These are phyloP conservation scores for Rhineura floridana DNA, from an alignment of 2,113 vertebrate genomes.

Conservation along the genomic window DNA sequence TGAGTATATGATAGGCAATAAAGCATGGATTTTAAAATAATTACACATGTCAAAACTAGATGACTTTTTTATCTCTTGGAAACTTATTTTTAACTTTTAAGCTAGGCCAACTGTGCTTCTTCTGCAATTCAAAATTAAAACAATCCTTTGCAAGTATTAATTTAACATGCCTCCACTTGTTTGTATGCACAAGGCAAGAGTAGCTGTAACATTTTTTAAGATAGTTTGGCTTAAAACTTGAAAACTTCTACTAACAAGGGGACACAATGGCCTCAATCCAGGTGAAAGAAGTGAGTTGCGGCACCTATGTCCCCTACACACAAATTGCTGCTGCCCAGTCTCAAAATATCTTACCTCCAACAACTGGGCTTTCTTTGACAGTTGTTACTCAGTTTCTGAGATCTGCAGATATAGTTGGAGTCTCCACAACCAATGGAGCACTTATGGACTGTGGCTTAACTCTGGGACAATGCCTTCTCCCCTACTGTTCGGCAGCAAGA, in stretches of 20 bases:
- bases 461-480: too few species aligned
- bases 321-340: not conserved
- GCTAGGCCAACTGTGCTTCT: slow-evolving; percentile 20
- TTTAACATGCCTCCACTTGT: not conserved
- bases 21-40: not conserved
- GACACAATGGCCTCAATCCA: not conserved
- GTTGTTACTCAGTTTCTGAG: not conserved
- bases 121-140: slow-evolving; percentile 9
- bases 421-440: not conserved
- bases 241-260: not conserved
- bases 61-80: not conserved
- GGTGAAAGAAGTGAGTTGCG: not conserved
- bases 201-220: not conserved
- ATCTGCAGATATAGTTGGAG: too few species aligned
- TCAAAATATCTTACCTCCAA: not conserved
- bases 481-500: too few species aligned
- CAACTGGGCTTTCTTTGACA: not conserved
- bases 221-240: not conserved
- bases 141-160: not conserved
- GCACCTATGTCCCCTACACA: not conserved
- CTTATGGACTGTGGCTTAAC: not conserved
- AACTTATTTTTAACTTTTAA: slow-evolving; percentile 1
- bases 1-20: not conserved
- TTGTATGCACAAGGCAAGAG: not conserved
- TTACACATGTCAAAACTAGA: not conserved